Percentiles rank a stretch among this genome's conserved stretches.
Evolutionary conservation across 2,888 invertebrate genomes (phyloP).

Genomic region (Parnassius apollo): DNA sequence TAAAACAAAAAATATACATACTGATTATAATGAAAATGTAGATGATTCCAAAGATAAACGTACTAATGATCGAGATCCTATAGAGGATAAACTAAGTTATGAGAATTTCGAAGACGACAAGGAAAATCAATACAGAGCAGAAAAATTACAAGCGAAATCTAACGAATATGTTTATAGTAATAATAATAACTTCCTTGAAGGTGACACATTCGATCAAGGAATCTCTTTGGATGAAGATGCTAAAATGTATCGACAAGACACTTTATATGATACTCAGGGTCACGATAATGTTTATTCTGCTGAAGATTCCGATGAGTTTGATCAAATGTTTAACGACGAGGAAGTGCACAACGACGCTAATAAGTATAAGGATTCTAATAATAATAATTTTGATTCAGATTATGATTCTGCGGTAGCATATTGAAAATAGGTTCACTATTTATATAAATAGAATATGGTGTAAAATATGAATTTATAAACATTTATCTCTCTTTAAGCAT

Average conservation of each 20-base stretch:
- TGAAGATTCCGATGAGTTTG: slow-evolving; percentile 43
- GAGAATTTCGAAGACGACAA: slow-evolving; percentile 32
- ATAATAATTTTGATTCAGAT: slow-evolving; percentile 54
- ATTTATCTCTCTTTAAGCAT: background rate
- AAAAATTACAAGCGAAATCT: slow-evolving; percentile 19
- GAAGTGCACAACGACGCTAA: slow-evolving; percentile 41
- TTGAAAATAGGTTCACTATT: slow-evolving; percentile 29
- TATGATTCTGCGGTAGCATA: slow-evolving; percentile 57
- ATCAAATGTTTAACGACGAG: slow-evolving; percentile 51
- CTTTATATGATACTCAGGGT: slow-evolving; percentile 35
- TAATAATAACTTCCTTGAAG: slow-evolving; percentile 16
- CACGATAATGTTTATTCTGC: slow-evolving; percentile 38
- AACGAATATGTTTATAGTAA: slow-evolving; percentile 27
- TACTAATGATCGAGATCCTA: slow-evolving; percentile 31
- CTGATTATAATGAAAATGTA: slow-evolving; percentile 26
- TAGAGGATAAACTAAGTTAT: slow-evolving; percentile 33
- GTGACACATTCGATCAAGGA: slow-evolving; percentile 26
- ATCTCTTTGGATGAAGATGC: slow-evolving; percentile 37
- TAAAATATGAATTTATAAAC: background rate
- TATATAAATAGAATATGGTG: background rate
- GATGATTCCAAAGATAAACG: slow-evolving; percentile 26
- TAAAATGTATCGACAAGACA: slow-evolving; percentile 47
- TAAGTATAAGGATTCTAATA: slow-evolving; percentile 53
- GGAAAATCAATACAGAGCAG: slow-evolving; percentile 16
- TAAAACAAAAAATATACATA: slow-evolving; percentile 23